These are phyloP conservation scores for Shargacucullia verbasci DNA, from an alignment of 2,888 invertebrate species.

Conservation along the genomic window DNA sequence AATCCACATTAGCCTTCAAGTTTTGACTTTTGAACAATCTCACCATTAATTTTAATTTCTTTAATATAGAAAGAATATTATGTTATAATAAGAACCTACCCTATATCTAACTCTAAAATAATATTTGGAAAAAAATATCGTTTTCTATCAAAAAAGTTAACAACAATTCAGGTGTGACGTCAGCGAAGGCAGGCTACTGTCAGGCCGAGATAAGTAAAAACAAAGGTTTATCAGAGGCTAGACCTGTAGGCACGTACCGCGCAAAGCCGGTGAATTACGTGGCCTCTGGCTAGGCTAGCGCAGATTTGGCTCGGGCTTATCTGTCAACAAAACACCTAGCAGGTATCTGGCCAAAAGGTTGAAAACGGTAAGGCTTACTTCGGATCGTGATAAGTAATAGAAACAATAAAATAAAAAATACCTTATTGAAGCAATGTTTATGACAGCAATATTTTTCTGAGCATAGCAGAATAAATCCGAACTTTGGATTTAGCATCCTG, in stretches of 20 bases:
- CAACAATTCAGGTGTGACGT: slow-evolving; percentile 67
- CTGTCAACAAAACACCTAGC: slow-evolving; percentile 78
- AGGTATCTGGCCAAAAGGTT: slow-evolving; percentile 61
- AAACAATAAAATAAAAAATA: background rate
- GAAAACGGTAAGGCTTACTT: slow-evolving; percentile 36
- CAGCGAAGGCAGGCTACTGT: slow-evolving; percentile 62
- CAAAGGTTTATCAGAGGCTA: slow-evolving; percentile 77
- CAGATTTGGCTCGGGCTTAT: slow-evolving; percentile 80
- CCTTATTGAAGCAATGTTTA: background rate
- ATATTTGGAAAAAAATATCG: too few species aligned
- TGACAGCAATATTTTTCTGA: too few species aligned
- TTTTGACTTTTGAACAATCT: too few species aligned
- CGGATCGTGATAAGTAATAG: slow-evolving; percentile 27
- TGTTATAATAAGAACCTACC: too few species aligned
- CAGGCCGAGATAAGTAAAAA: slow-evolving; percentile 74
- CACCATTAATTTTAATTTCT: too few species aligned
- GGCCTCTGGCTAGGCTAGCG: slow-evolving; percentile 57
- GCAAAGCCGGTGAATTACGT: slow-evolving; percentile 77
- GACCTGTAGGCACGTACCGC: slow-evolving; percentile 71
- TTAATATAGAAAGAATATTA: too few species aligned
- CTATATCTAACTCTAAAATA: too few species aligned
- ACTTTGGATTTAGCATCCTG: too few species aligned
- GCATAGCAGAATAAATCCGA: too few species aligned
- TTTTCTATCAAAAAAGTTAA: slow-evolving; percentile 47
- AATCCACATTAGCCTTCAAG: too few species aligned